Conservation (phyloP, 2,113 vertebrate genomes). For the Labeo rohita region DNA sequence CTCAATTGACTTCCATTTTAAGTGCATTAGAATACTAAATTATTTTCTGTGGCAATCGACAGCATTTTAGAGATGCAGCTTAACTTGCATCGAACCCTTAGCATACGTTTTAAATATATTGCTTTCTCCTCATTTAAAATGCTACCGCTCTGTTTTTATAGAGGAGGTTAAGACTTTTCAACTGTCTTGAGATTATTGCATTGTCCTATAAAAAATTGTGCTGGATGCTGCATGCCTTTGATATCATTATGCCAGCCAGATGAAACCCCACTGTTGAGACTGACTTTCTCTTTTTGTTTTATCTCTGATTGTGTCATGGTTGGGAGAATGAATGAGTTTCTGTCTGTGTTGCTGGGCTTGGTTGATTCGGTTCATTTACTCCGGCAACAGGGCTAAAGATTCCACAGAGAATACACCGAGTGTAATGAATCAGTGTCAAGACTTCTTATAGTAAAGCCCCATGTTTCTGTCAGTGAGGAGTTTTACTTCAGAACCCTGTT, state of each 20-base stretch:
- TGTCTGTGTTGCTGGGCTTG: conserved; percentile 45
- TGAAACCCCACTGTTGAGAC: not conserved
- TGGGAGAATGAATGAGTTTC: conserved; percentile 27
- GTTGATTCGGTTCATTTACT: conserved; percentile 54
- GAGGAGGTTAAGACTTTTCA: not conserved
- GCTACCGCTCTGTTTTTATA: conserved; percentile 30
- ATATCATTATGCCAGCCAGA: conserved; percentile 16
- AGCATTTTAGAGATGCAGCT: not conserved
- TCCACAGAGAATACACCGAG: conserved; percentile 52
- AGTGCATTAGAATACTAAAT: not conserved
- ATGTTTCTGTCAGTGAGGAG: conserved; percentile 10
- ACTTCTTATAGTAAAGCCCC: conserved; percentile 9
- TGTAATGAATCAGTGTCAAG: conserved; percentile 60
- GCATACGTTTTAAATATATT: not conserved
- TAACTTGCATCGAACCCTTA: not conserved
- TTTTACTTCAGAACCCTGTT: conserved; percentile 8
- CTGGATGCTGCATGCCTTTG: not conserved
- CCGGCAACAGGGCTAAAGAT: conserved; percentile 43
- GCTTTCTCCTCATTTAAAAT: not conserved
- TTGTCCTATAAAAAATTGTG: not conserved
- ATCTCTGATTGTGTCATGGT: conserved; percentile 26
- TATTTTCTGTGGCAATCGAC: not conserved
- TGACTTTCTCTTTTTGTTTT: conserved; percentile 32
- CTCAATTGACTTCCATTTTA: not conserved
- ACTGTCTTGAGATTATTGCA: conserved; percentile 7